Conservation (phyloP, 2,113 vertebrate genomes). For the Myotis brandtii region DNA sequence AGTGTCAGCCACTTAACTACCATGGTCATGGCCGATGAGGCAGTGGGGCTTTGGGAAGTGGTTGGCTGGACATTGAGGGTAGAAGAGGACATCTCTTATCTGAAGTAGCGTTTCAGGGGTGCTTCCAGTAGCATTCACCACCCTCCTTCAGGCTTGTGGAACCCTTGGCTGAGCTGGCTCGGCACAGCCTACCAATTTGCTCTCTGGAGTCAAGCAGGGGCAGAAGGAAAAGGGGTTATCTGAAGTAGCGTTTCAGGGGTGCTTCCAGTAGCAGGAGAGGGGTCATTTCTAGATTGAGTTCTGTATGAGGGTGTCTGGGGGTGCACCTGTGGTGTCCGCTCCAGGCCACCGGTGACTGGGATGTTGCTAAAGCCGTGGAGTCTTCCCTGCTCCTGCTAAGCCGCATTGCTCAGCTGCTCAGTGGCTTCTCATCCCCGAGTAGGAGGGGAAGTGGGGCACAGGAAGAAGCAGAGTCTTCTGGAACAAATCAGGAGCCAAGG, state of each 20-base stretch:
- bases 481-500: too few species aligned
- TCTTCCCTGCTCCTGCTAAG: not conserved
- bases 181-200: not conserved
- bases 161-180: too few species aligned
- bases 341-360: not conserved
- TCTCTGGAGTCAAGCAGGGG: not conserved
- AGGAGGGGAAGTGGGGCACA: not conserved
- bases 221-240: not conserved
- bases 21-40: too few species aligned
- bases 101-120: too few species aligned
- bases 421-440: not conserved
- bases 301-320: not conserved
- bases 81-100: too few species aligned
- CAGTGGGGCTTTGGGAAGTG: too few species aligned
- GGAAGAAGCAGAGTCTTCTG: not conserved
- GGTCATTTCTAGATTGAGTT: not conserved
- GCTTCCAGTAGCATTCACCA: too few species aligned
- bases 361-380: rapidly evolving
- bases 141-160: too few species aligned
- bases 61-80: too few species aligned
- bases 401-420: not conserved
- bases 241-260: not conserved
- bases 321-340: not conserved
- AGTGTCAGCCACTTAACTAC: too few species aligned
- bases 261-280: not conserved